Conservation (phyloP, 2,797 vertebrate species). For the Lagodon rhomboides region DNA sequence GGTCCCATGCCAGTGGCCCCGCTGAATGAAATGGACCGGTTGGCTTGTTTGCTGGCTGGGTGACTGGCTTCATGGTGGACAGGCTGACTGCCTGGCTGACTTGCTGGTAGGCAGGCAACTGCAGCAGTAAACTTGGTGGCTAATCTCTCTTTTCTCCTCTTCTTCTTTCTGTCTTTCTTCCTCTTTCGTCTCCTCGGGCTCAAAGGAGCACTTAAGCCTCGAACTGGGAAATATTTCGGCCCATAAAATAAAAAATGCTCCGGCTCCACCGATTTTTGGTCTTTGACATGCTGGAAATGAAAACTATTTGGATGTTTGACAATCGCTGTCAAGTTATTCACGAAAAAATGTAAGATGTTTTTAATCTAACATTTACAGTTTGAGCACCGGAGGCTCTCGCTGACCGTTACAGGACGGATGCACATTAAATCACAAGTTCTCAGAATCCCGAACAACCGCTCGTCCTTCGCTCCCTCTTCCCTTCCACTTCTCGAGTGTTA, state of each 20-base stretch:
- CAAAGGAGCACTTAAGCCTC: constrained; percentile 52
- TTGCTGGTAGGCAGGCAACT: constrained; percentile 72
- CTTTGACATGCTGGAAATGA: constrained; percentile 35
- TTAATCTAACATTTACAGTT: constrained; percentile 15
- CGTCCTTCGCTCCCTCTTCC: constrained; percentile 42
- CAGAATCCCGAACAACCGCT: constrained; percentile 37
- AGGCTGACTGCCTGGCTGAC: constrained; percentile 75
- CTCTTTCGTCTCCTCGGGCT: constrained; percentile 33
- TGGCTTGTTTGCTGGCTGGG: constrained; percentile 78
- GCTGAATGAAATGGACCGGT: constrained; percentile 82
- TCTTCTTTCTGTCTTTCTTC: constrained; percentile 48
- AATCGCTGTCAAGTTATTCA: constrained; percentile 20
- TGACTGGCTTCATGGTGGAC: constrained; percentile 75
- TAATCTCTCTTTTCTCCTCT: constrained; percentile 75
- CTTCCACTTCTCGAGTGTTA: constrained; percentile 62
- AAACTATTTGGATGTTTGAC: constrained; percentile 47
- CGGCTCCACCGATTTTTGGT: background rate
- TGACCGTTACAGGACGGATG: constrained; percentile 30
- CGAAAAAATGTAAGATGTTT: constrained; percentile 26
- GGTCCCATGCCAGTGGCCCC: constrained; percentile 83
- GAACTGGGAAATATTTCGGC: constrained; percentile 48
- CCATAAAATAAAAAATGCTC: constrained; percentile 19
- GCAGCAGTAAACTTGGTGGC: constrained; percentile 66
- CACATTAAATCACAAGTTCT: constrained; percentile 35
- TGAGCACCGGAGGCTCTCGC: background rate